phyloP scores from a whole-genome alignment of 2,888 invertebrate genomes.

The Thelaira solivaga region DNA sequence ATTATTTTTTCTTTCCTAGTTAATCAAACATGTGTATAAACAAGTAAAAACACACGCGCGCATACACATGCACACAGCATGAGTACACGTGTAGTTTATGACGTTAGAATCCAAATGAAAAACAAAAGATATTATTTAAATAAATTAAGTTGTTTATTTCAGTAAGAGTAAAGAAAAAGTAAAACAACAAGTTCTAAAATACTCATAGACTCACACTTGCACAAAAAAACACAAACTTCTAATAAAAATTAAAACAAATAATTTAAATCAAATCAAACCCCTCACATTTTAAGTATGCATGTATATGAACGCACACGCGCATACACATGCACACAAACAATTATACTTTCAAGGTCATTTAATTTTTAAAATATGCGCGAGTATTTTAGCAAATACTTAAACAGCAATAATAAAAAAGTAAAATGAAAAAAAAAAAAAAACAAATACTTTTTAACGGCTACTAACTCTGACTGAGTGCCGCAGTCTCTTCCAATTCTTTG shows the following conservation, averaged over 20 bases:
- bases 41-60: too few relatives aligned
- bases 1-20: background rate
- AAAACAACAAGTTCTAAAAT: slow-evolving; percentile 33
- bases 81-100: slow-evolving; percentile 36
- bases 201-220: background rate
- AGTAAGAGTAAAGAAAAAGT: too few relatives aligned
- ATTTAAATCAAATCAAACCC: slow-evolving; percentile 35
- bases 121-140: slow-evolving; percentile 9
- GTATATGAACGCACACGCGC: background rate
- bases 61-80: background rate
- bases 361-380: slow-evolving; percentile 48
- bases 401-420: slow-evolving; percentile 16
- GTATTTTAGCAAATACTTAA: slow-evolving; percentile 25
- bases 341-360: slow-evolving; percentile 57
- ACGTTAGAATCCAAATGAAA: background rate
- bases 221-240: slow-evolving; percentile 21
- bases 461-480: background rate
- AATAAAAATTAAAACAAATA: slow-evolving; percentile 20
- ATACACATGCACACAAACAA: background rate
- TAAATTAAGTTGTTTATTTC: slow-evolving; percentile 31
- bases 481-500: background rate
- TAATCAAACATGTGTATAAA: background rate
- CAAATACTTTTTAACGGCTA: slow-evolving; percentile 29
- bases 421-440: slow-evolving; percentile 29
- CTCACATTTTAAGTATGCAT: slow-evolving; percentile 7